Percentiles rank a stretch among this genome's conserved stretches.
Conservation (phyloP, 2,888 invertebrate species). For the Elgonia sp. region DNA sequence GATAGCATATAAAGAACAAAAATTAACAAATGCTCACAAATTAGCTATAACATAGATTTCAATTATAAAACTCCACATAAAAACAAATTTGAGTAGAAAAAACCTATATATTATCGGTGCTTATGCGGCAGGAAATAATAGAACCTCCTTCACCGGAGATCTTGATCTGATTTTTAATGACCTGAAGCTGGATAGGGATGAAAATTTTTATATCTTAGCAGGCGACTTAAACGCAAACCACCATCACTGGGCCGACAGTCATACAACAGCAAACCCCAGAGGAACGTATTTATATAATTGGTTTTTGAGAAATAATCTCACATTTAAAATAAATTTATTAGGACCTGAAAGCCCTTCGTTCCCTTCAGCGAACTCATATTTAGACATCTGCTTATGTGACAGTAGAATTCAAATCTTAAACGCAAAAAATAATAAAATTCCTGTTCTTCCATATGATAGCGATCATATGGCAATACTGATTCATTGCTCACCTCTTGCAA, state of each 20-base stretch:
- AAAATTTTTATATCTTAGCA: slow-evolving; percentile 18
- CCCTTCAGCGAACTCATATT: not conserved
- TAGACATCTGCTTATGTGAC: slow-evolving; percentile 13
- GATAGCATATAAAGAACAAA: too few relatives aligned
- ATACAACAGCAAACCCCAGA: not conserved
- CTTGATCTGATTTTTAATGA: not conserved
- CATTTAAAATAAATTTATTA: not conserved
- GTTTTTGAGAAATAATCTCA: not conserved
- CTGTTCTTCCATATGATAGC: slow-evolving; percentile 24
- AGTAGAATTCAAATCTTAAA: not conserved
- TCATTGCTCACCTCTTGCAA: too few relatives aligned
- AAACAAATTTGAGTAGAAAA: too few relatives aligned
- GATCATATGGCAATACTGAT: slow-evolving; percentile 24
- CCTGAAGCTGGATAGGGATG: not conserved
- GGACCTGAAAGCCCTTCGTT: not conserved
- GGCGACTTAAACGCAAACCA: slow-evolving; percentile 38
- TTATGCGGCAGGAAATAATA: too few relatives aligned
- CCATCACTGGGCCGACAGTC: not conserved
- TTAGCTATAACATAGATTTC: too few relatives aligned
- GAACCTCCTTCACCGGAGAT: too few relatives aligned
- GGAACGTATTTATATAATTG: slow-evolving; percentile 3
- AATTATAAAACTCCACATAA: too few relatives aligned
- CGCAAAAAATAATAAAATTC: not conserved
- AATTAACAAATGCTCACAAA: too few relatives aligned
- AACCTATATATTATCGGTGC: too few relatives aligned